phyloP scores from a whole-genome alignment of 2,888 invertebrate species.

The Acanthosepion lycidas region DNA sequence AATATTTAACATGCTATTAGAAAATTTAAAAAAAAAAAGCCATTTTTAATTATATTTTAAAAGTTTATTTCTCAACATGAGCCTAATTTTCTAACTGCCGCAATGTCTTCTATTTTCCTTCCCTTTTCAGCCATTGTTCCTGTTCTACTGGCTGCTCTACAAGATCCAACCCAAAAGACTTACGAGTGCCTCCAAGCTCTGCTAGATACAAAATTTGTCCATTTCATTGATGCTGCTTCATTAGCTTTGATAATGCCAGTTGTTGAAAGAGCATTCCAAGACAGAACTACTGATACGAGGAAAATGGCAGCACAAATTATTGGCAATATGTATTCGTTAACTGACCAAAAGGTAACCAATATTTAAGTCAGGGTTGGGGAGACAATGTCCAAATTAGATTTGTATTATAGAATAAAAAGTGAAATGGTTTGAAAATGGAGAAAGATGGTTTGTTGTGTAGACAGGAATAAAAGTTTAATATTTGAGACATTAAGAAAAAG shows the following conservation, averaged over 20 bases:
- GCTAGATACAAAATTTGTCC: conserved; percentile 86
- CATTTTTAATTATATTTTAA: no score
- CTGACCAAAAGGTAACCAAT: conserved; percentile 87
- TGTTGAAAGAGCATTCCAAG: conserved; percentile 96
- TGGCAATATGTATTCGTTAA: conserved; percentile 99
- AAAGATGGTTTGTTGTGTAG: no score
- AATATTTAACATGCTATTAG: no score
- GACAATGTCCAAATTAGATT: no score
- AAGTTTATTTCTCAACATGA: no score
- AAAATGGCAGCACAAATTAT: conserved; percentile 99
- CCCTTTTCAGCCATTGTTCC: conserved; percentile 75
- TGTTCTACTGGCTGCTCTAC: conserved; percentile 87
- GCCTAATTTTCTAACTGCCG: neutral
- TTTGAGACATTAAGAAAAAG: no score
- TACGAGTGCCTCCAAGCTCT: conserved; percentile 93
- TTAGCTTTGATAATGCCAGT: conserved; percentile 99
- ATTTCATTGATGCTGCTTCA: conserved; percentile 99
- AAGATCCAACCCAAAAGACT: conserved; percentile 96
- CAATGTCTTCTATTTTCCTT: neutral
- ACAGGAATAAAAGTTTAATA: no score
- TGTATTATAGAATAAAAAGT: no score
- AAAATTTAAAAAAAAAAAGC: no score
- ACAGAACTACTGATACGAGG: conserved; percentile 96
- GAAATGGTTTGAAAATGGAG: no score
- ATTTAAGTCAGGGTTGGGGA: neutral